A percentile compares a stretch with the other conserved stretches of the same genome.
Conservation (phyloP, 2,797 vertebrate species). For the Acanthurus lineatus region DNA sequence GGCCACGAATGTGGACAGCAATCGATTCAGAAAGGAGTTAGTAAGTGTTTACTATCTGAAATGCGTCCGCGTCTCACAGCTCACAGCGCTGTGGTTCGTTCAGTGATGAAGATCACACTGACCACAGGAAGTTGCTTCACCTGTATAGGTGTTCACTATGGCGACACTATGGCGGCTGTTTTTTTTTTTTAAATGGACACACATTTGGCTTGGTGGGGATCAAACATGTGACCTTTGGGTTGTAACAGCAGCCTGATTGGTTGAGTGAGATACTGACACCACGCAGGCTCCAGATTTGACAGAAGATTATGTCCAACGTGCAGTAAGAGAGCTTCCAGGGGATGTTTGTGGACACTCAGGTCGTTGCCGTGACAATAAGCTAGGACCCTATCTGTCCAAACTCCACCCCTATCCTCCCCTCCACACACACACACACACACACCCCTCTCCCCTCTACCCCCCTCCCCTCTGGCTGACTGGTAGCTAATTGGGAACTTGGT, state of each 20-base stretch:
- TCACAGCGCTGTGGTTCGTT: background rate
- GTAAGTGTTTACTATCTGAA: background rate
- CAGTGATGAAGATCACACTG: background rate
- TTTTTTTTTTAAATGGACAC: background rate
- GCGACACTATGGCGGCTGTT: background rate
- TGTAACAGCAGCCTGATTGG: background rate
- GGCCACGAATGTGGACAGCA: background rate
- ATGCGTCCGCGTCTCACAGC: background rate
- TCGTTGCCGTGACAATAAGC: constrained; percentile 66
- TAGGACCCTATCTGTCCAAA: constrained; percentile 36
- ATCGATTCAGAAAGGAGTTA: constrained; percentile 7
- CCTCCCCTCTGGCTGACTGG: constrained; percentile 54
- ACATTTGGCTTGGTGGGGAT: background rate
- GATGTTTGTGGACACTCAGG: constrained; percentile 45
- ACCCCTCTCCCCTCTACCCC: background rate
- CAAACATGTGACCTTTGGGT: background rate
- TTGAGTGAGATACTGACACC: no score
- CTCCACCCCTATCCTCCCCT: background rate
- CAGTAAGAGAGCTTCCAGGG: constrained; percentile 6
- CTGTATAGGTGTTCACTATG: background rate
- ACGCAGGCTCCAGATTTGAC: background rate
- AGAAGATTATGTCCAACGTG: background rate
- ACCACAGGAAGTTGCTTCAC: background rate
- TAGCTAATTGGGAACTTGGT: constrained; percentile 85
- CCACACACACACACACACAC: background rate